A percentile compares a stretch with the other conserved stretches of the same genome.
phyloP scores from a whole-genome alignment of 1,140 invertebrate species.

The Portunus trituberculatus region DNA sequence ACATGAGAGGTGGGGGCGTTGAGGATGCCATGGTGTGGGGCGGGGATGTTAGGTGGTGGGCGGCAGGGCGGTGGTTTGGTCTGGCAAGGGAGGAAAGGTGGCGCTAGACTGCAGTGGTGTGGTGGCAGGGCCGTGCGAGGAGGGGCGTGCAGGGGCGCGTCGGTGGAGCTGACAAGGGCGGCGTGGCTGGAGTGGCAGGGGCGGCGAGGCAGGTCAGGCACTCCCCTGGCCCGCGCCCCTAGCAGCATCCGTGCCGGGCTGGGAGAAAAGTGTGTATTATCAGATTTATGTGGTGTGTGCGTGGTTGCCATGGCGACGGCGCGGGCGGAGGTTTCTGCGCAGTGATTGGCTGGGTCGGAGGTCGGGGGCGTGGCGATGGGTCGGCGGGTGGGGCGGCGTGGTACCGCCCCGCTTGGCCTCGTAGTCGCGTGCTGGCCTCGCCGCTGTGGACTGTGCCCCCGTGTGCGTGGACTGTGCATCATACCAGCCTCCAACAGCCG shows the following conservation, averaged over 20 bases:
- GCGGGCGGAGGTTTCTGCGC: slow-evolving; percentile 49
- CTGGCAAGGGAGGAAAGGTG: not conserved
- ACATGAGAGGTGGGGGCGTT: not conserved
- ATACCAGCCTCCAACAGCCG: slow-evolving; percentile 44
- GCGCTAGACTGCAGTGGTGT: too few species aligned
- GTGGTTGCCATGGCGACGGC: slow-evolving; percentile 75
- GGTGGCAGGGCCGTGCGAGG: not conserved
- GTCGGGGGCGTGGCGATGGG: slow-evolving; percentile 63
- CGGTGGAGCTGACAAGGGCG: not conserved
- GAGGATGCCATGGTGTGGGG: not conserved
- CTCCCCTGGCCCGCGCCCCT: slow-evolving; percentile 46
- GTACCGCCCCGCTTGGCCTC: slow-evolving; percentile 67
- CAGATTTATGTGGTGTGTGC: slow-evolving; percentile 76
- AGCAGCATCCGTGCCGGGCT: slow-evolving; percentile 71
- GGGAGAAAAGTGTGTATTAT: slow-evolving; percentile 76
- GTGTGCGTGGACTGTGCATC: slow-evolving; percentile 36
- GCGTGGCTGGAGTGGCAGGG: not conserved
- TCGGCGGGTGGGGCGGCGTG: slow-evolving; percentile 69
- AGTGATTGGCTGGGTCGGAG: slow-evolving; percentile 61
- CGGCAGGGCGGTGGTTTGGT: not conserved
- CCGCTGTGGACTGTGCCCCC: slow-evolving; percentile 70
- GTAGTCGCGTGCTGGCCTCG: slow-evolving; percentile 74
- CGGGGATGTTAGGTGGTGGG: not conserved
- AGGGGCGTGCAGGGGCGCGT: not conserved
- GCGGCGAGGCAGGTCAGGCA: not conserved